Conservation (phyloP, 2,888 invertebrate genomes). For the Abrostola triplasia region DNA sequence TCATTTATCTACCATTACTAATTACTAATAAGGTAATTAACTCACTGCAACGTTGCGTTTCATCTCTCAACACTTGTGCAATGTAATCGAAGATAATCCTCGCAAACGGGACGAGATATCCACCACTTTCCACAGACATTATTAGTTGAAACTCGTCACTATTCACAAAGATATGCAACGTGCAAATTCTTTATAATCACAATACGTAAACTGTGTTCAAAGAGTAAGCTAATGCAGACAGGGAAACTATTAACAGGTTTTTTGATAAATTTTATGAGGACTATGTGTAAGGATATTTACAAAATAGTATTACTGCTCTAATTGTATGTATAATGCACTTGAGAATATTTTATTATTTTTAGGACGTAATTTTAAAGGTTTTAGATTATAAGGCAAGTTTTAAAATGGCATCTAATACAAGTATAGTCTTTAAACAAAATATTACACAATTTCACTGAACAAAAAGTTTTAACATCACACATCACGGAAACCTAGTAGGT, state of each 20-base stretch:
- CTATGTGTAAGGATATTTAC: background rate
- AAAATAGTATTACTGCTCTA: too few relatives aligned
- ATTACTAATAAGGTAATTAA: constrained; percentile 28
- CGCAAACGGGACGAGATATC: constrained; percentile 68
- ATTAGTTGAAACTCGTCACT: background rate
- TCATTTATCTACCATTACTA: too few relatives aligned
- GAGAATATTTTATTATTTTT: too few relatives aligned
- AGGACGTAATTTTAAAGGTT: too few relatives aligned
- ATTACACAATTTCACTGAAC: background rate
- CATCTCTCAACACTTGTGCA: constrained; percentile 70
- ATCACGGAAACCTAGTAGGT: constrained; percentile 28
- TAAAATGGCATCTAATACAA: background rate
- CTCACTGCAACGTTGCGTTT: constrained; percentile 66
- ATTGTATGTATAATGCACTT: too few relatives aligned
- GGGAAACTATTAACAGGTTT: too few relatives aligned
- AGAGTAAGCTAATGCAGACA: too few relatives aligned
- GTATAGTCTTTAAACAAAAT: background rate
- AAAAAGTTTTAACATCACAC: constrained; percentile 17
- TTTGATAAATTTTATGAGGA: background rate
- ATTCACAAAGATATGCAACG: too few relatives aligned
- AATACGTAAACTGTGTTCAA: too few relatives aligned
- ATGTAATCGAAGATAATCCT: constrained; percentile 69
- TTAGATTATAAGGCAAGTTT: too few relatives aligned
- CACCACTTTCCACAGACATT: constrained; percentile 78
- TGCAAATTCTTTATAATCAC: too few relatives aligned